phyloP scores from a whole-genome alignment of 1,140 invertebrate genomes.

The Centruroides sculpturatus region DNA sequence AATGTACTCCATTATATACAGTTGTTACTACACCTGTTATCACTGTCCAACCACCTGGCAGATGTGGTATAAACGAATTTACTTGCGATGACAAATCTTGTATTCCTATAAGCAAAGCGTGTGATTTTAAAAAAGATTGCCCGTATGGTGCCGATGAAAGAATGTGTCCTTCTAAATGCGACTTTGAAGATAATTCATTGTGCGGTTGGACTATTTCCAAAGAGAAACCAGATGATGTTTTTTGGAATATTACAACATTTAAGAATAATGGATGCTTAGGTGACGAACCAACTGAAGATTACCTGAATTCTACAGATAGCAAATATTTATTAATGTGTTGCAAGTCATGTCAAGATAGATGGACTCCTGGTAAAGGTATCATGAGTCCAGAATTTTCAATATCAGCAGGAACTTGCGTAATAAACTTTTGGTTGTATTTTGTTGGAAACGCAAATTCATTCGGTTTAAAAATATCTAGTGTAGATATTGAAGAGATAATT shows the following conservation, averaged over 20 bases:
- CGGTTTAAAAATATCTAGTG: too few species aligned
- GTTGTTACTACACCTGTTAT: slow-evolving; percentile 10
- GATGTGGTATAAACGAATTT: slow-evolving; percentile 12
- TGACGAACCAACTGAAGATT: too few species aligned
- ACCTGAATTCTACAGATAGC: too few species aligned
- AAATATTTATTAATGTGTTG: too few species aligned
- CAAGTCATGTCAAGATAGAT: too few species aligned
- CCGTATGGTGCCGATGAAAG: slow-evolving; percentile 16
- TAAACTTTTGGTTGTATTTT: too few species aligned
- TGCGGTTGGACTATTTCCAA: slow-evolving; percentile 8
- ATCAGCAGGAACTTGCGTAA: too few species aligned
- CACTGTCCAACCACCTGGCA: slow-evolving; percentile 6
- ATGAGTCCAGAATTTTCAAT: too few species aligned
- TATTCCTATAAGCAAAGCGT: slow-evolving; percentile 11
- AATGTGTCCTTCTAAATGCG: slow-evolving; percentile 15
- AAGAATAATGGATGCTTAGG: too few species aligned
- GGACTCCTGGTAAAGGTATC: too few species aligned
- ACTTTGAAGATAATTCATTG: slow-evolving; percentile 15
- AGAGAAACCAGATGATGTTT: not conserved
- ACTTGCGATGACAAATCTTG: slow-evolving; percentile 17
- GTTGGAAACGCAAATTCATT: too few species aligned
- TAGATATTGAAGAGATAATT: not conserved
- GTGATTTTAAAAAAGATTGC: slow-evolving; percentile 19
- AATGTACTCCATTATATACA: slow-evolving; percentile 9
- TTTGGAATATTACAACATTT: not conserved